Conservation (phyloP, 2,113 vertebrate genomes). For the Ctenomys sociabilis region DNA sequence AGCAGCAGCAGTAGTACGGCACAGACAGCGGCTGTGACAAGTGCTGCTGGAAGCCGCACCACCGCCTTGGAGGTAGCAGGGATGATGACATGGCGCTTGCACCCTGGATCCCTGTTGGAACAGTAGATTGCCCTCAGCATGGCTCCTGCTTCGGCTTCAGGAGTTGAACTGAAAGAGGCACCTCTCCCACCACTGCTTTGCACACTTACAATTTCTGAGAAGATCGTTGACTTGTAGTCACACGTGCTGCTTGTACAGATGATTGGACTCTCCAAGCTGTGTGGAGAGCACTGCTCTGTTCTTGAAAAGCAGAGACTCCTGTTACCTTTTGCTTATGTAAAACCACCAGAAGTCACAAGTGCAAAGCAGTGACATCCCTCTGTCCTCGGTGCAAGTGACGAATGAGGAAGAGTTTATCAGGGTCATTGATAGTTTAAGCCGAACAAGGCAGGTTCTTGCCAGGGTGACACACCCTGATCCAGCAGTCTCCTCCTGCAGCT, state of each 20-base stretch:
- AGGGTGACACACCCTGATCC: neutral
- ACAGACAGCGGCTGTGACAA: neutral
- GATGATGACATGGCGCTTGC: neutral
- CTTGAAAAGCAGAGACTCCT: neutral
- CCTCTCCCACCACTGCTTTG: neutral
- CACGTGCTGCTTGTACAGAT: neutral
- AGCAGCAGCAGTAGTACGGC: neutral
- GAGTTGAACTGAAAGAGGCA: neutral
- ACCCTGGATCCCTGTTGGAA: neutral
- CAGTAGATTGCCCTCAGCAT: neutral
- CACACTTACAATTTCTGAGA: neutral
- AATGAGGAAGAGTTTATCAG: fast-evolving
- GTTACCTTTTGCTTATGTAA: neutral
- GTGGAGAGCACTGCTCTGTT: neutral
- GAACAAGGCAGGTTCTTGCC: neutral
- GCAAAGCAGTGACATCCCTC: neutral
- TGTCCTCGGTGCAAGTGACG: neutral
- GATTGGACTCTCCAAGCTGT: neutral
- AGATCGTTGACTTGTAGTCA: neutral
- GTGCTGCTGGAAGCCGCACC: slow-evolving; percentile 32
- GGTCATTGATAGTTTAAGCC: neutral
- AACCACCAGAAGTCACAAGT: neutral
- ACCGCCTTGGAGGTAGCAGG: neutral
- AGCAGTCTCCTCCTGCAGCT: neutral
- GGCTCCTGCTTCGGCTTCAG: neutral